Evolutionary conservation across 1,140 invertebrate genomes (phyloP), one percentile per base, ranked within the genome.

Genomic region (Bombus breviceps): DNA sequence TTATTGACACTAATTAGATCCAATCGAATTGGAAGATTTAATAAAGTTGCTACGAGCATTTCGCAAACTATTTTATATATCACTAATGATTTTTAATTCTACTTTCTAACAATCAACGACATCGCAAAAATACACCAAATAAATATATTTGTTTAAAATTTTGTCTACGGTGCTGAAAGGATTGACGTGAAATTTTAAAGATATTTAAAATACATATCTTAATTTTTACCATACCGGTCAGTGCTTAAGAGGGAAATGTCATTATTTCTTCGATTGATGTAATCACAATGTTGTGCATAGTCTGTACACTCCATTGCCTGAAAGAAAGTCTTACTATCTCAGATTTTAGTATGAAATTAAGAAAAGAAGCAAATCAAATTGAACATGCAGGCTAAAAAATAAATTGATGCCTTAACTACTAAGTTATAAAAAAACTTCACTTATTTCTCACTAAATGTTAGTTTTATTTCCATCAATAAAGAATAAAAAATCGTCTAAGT

Each of bases 301-400:
- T 73, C 43, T 68, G 62, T 39, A 76, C 53, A 53, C n/a, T 32
- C 68, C 43, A 12, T 79, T 81, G 25, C 69, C 69, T 85, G 78
- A 68, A 85, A 81, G 43, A 85, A 85, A 74, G 18, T 53, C 78
- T 85, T 66, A 59, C 78, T 57, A 85, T 74, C 78, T 74, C 71
- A 85, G 37, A 85, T 81, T 81, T 68, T 81, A 66, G 28, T n/a
- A 68, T 43, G 1, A n/a, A 73, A 85, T 32, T 66, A 85, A 81
- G 22, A 62, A 47, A 37, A 25, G 39, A 68, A 73, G 37, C 28
- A 72, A 34, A n/a, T 15, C 8, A 41, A 74, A 6, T 12, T 47
- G 3, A 39, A 18, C 53, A n/a, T 62, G 28, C 62, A 68, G 34
- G n/a, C 37, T 28, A 37, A 68, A 32, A 28, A 47, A 68, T 47